Evolutionary conservation across 1,140 invertebrate genomes (phyloP).

Genomic region (Microplitis demolitor): DNA sequence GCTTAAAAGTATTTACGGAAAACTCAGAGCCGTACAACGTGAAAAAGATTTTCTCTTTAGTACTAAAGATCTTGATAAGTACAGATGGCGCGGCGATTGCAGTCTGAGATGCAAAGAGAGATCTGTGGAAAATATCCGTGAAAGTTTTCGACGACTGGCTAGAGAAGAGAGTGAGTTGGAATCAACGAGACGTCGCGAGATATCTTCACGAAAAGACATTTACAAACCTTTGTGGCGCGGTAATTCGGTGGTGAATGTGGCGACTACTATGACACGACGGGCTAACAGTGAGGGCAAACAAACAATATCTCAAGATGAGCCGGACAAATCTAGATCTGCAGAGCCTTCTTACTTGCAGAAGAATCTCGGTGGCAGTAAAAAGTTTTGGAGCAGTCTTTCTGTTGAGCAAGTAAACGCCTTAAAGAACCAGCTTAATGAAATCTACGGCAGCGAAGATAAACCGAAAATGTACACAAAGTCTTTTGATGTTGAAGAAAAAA

Average conservation of each 20-base stretch:
- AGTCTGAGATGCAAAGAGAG: constrained; percentile 82
- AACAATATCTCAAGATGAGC: constrained; percentile 25
- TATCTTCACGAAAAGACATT: constrained; percentile 66
- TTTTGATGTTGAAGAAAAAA: not conserved
- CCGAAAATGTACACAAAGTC: constrained; percentile 30
- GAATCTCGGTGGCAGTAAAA: constrained; percentile 70
- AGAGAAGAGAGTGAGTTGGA: constrained; percentile 60
- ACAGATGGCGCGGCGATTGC: constrained; percentile 77
- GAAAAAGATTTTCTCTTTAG: constrained; percentile 85
- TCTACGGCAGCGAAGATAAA: constrained; percentile 70
- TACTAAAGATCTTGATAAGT: constrained; percentile 71
- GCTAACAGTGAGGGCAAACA: constrained; percentile 33
- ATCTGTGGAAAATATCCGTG: constrained; percentile 83
- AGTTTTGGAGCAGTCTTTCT: constrained; percentile 82
- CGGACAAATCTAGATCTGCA: constrained; percentile 36
- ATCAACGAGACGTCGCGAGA: constrained; percentile 54
- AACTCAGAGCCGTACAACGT: constrained; percentile 78
- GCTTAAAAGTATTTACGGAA: constrained; percentile 75
- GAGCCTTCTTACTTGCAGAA: constrained; percentile 48
- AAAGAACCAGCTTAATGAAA: constrained; percentile 81
- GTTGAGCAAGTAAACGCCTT: constrained; percentile 83
- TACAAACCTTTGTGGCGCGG: constrained; percentile 85
- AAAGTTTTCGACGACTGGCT: constrained; percentile 69
- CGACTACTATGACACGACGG: constrained; percentile 68
- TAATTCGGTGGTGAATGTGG: constrained; percentile 77